phyloP scores from a whole-genome alignment of 1,140 invertebrate species.

The Leptinotarsa texana region DNA sequence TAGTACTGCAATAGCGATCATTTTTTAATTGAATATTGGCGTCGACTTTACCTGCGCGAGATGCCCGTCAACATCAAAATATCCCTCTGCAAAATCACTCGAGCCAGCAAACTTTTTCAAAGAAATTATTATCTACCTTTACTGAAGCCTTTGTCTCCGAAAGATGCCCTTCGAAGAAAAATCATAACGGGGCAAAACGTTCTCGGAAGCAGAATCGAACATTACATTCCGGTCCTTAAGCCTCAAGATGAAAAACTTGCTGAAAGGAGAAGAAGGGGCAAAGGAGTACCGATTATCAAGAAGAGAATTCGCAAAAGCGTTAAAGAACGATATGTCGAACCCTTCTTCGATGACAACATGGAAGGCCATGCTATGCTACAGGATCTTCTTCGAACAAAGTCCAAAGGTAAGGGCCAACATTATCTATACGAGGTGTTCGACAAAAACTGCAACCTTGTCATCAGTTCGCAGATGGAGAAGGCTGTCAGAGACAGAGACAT shows the following conservation, averaged over 20 bases:
- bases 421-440: slow-evolving; percentile 69
- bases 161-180: slow-evolving; percentile 69
- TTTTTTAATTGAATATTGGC: neutral
- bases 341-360: slow-evolving; percentile 70
- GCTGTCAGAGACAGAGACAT: slow-evolving; percentile 77
- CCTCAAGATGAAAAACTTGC: slow-evolving; percentile 49
- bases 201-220: slow-evolving; percentile 53
- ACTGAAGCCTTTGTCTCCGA: slow-evolving; percentile 77
- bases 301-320: slow-evolving; percentile 65
- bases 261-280: slow-evolving; percentile 58
- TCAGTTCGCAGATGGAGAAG: slow-evolving; percentile 73
- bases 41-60: slow-evolving; percentile 7
- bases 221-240: slow-evolving; percentile 74
- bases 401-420: slow-evolving; percentile 46
- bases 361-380: slow-evolving; percentile 64
- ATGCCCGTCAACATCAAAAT: slow-evolving; percentile 56
- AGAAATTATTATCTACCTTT: slow-evolving; percentile 83
- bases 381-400: slow-evolving; percentile 58
- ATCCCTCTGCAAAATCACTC: slow-evolving; percentile 80
- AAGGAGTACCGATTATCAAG: slow-evolving; percentile 60
- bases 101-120: slow-evolving; percentile 75
- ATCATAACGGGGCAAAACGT: slow-evolving; percentile 58
- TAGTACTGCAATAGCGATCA: slow-evolving; percentile 18
- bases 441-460: slow-evolving; percentile 71
- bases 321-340: slow-evolving; percentile 66